Evolutionary conservation across 2,797 vertebrate species (phyloP), one percentile per base, ranked within the genome.

Genomic region (Mergus octosetaceus): DNA sequence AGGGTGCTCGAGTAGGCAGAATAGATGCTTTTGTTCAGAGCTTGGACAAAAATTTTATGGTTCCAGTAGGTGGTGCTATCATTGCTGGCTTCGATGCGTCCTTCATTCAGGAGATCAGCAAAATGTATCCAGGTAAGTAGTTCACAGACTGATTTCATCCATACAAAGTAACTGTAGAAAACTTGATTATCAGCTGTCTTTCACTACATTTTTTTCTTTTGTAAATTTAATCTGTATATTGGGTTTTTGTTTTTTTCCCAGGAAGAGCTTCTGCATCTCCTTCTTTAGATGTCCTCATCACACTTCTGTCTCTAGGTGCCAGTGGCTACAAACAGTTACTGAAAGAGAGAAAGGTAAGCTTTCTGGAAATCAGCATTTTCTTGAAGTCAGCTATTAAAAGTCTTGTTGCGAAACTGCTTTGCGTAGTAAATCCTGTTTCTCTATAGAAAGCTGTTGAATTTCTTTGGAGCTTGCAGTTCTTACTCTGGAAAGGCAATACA

Each of bases 41-140:
- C 96, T 96, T 99, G 98, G 99, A 99, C 98, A 99, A 99, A 98
- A 99, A 99, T 98, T 99, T 99, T 73, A 98, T 99, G 99, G 99
- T 99, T 96, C 99, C 99, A 97, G 99, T 99, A 98, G 99, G 99
- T 98, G 99, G 99, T 54, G 99, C 99, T 97, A 97, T 99, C 94
- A 99, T 99, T 84, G 99, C 99, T 97, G 99, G 99, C 82, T 99
- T 99, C 97, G 98, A 98, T 62, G 98, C 98, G 62, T 93, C 98
- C 82, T 99, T 99, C 96, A 96, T 99, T 92, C 98, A 99, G 93
- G 99, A 99, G 96, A 99, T 99, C 92, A 99, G 99, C 98, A 98
- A 98, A 97, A 99, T 98, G 98, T 99, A 99, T 95, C 99, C 99
- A 96, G 99, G 99, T 99, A 97, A 98, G 96, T 95, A 32, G 45